These are phyloP conservation scores for Cyclopterus lumpus DNA, from an alignment of 2,797 vertebrate species.

Conservation along the genomic window DNA sequence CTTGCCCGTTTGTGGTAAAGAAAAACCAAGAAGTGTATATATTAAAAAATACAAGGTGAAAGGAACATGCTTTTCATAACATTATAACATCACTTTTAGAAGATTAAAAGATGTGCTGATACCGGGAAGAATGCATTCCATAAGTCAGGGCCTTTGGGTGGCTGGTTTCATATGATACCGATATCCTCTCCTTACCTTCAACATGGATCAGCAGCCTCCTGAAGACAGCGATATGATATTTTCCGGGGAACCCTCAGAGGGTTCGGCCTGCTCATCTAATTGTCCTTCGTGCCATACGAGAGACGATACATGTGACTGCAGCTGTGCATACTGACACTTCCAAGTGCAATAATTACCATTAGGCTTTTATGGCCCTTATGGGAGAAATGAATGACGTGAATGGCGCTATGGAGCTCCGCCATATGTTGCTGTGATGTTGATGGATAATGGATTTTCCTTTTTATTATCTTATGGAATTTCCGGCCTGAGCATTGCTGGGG, in stretches of 20 bases:
- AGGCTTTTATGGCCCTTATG: conserved; percentile 40
- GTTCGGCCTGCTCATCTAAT: conserved; percentile 9
- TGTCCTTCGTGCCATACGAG: conserved; percentile 5
- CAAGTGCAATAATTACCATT: conserved; percentile 36
- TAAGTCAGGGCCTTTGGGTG: background rate
- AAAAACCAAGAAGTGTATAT: too few relatives aligned
- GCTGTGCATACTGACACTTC: conserved; percentile 17
- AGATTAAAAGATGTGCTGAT: too few relatives aligned
- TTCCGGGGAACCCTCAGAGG: background rate
- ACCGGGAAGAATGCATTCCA: too few relatives aligned
- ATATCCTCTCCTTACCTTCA: background rate
- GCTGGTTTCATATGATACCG: background rate
- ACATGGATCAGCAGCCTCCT: too few relatives aligned
- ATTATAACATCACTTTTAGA: too few relatives aligned
- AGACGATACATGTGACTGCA: conserved; percentile 9
- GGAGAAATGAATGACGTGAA: conserved; percentile 38
- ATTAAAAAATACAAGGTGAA: too few relatives aligned
- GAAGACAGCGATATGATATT: background rate
- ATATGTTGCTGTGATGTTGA: conserved; percentile 52
- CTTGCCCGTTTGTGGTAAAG: too few relatives aligned
- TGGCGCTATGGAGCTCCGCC: conserved; percentile 44
- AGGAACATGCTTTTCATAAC: too few relatives aligned
- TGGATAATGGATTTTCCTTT: conserved; percentile 51
- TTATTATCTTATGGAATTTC: conserved; percentile 45
- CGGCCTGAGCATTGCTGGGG: conserved; percentile 4